Conservation (phyloP, 2,797 vertebrate species). For the Artibeus jamaicensis region DNA sequence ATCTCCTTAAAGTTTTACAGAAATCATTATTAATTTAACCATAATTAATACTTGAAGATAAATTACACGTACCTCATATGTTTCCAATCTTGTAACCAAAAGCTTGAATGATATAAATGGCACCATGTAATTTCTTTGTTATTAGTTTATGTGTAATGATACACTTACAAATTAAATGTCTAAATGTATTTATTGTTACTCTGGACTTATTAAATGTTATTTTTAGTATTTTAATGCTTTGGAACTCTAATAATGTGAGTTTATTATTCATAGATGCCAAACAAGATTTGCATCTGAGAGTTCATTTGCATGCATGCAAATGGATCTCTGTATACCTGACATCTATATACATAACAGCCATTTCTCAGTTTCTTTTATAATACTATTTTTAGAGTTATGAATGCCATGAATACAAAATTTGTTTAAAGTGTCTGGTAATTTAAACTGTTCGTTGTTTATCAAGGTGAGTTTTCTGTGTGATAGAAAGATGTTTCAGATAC, state of each 20-base stretch:
- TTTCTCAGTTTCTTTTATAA: background rate
- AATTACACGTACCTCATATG: background rate
- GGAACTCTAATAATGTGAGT: background rate
- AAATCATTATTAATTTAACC: background rate
- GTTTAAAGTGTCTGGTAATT: background rate
- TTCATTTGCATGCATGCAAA: background rate
- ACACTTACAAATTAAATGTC: background rate
- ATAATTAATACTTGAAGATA: background rate
- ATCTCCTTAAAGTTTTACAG: background rate
- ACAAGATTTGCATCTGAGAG: no score
- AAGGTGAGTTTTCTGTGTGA: background rate
- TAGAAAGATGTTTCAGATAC: background rate
- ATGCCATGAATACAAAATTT: background rate
- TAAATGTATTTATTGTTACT: background rate
- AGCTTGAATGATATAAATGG: background rate
- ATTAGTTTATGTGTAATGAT: background rate
- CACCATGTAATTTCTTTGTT: background rate
- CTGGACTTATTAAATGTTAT: background rate
- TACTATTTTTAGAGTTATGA: background rate
- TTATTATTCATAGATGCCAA: background rate
- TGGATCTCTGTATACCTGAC: background rate
- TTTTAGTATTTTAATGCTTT: background rate
- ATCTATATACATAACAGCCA: background rate
- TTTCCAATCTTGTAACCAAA: background rate
- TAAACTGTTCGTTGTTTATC: background rate